These are phyloP conservation scores for Uria aalge DNA, from an alignment of 2,113 vertebrate species.

Conservation along the genomic window DNA sequence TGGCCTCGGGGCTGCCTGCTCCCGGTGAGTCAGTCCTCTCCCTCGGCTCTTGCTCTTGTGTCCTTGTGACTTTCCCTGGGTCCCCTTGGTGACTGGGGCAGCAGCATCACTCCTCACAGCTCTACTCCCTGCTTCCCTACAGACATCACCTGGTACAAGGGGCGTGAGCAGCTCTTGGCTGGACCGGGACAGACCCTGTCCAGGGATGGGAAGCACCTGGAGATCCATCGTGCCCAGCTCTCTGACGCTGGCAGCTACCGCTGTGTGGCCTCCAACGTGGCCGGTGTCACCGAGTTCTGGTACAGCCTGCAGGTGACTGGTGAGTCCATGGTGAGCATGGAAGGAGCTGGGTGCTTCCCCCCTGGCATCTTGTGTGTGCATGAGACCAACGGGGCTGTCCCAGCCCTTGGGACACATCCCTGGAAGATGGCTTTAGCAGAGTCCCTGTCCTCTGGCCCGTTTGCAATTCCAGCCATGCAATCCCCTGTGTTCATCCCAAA, in stretches of 20 bases:
- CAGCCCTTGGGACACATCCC: rapidly evolving
- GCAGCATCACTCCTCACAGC: not conserved
- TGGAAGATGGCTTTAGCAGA: not conserved
- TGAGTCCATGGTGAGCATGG: constrained; percentile 6
- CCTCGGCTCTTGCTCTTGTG: rapidly evolving
- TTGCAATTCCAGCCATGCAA: not conserved
- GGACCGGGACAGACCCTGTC: not conserved
- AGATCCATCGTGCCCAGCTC: constrained; percentile 1
- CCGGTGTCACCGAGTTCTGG: constrained; percentile 36
- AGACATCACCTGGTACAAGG: constrained; percentile 76
- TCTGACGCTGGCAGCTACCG: constrained; percentile 62
- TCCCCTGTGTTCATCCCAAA: not conserved
- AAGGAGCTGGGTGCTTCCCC: not conserved
- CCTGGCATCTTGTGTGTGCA: rapidly evolving
- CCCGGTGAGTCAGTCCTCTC: constrained; percentile 25
- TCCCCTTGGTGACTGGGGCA: no score
- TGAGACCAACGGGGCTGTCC: no score
- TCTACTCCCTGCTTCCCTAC: not conserved
- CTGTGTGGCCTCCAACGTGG: constrained; percentile 68
- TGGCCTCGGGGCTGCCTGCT: constrained; percentile 71
- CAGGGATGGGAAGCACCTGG: constrained; percentile 46
- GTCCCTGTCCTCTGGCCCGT: rapidly evolving
- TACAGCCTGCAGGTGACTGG: constrained; percentile 69
- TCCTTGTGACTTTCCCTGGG: not conserved
- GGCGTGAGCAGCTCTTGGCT: not conserved